A percentile compares a stretch with the other conserved stretches of the same genome.
These are phyloP conservation scores for Recurvirostra avosetta DNA, from an alignment of 2,113 vertebrate species.

Conservation along the genomic window DNA sequence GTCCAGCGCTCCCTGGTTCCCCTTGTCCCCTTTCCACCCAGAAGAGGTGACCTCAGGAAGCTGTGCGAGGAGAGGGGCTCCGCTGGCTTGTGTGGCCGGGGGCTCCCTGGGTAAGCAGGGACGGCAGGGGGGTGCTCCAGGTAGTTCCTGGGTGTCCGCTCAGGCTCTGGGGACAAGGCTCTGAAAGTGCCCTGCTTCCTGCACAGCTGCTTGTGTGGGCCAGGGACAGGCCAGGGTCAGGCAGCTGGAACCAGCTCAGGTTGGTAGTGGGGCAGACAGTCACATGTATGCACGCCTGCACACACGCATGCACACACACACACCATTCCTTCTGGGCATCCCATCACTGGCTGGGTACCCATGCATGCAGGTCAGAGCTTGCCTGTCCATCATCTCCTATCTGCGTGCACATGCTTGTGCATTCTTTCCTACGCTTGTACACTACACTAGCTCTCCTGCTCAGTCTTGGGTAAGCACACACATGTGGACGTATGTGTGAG, in stretches of 20 bases:
- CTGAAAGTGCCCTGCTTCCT: background rate
- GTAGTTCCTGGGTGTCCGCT: background rate
- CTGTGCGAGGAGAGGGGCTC: background rate
- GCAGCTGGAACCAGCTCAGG: background rate
- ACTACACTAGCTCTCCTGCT: background rate
- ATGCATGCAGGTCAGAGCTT: background rate
- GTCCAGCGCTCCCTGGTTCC: background rate
- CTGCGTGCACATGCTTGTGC: accelerated
- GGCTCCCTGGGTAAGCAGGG: background rate
- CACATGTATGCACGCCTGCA: accelerated
- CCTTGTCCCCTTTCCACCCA: background rate
- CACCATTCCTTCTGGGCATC: too few species aligned
- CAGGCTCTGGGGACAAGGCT: background rate
- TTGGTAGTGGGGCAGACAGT: background rate
- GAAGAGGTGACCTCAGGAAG: background rate
- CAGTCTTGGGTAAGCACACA: background rate
- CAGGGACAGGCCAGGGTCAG: too few species aligned
- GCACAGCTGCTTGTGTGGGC: background rate
- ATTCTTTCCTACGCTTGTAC: background rate
- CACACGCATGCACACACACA: accelerated
- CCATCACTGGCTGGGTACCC: background rate
- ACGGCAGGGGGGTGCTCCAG: too few species aligned
- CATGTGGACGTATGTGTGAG: accelerated
- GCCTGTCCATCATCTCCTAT: background rate
- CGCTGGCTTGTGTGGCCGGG: accelerated